phyloP scores from a whole-genome alignment of 35 echinoderm and acorn worm genomes.

The Ptychodera flava region DNA sequence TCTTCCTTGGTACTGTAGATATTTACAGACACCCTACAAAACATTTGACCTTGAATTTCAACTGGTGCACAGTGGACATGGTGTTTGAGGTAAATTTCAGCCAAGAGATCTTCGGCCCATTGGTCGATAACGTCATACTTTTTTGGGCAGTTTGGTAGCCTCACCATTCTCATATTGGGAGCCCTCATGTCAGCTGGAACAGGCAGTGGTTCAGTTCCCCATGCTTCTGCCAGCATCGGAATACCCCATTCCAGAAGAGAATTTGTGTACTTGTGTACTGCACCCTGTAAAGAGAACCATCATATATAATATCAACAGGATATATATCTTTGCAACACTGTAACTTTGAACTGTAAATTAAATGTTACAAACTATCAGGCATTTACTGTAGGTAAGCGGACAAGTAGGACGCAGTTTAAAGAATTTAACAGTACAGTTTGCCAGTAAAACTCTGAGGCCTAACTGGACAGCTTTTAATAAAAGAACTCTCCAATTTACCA shows the following conservation, averaged over 20 bases:
- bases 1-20: conserved; percentile 83
- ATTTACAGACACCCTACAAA: conserved; percentile 48
- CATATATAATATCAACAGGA: no score
- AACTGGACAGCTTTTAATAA: no score
- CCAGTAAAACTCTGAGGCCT: no score
- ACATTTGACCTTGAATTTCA: conserved; percentile 24
- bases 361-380: no score
- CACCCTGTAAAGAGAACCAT: conserved; percentile 44
- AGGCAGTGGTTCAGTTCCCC: conserved; percentile 40
- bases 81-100: not conserved
- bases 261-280: conserved; percentile 29
- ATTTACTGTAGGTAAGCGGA: no score
- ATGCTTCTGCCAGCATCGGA: conserved; percentile 66
- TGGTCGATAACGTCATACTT: not conserved
- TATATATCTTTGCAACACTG: no score
- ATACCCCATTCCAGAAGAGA: conserved; percentile 45
- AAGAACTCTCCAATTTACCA: no score
- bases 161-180: conserved; percentile 59
- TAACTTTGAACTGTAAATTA: no score
- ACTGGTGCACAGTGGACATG: not conserved
- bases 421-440: no score
- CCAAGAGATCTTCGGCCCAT: not conserved
- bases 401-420: no score
- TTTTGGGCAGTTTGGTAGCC: conserved; percentile 35
- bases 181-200: conserved; percentile 41